Percentiles rank a stretch among this genome's conserved stretches.
phyloP scores from a whole-genome alignment of 1,140 invertebrate species.

The Cotesia glomerata region DNA sequence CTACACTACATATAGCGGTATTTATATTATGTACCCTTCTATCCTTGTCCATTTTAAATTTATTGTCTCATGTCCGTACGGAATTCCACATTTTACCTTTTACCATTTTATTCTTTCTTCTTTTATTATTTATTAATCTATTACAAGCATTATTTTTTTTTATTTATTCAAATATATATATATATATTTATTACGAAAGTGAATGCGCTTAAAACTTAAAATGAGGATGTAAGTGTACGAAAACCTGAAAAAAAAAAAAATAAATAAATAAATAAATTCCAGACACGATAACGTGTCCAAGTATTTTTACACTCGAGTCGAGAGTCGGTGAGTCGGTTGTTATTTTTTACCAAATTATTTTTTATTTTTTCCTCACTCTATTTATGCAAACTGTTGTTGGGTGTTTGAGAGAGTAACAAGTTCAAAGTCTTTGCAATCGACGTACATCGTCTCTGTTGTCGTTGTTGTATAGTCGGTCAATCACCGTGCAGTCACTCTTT shows the following conservation, averaged over 20 bases:
- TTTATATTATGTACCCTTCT: neutral
- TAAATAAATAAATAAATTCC: neutral
- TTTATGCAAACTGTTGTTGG: no score
- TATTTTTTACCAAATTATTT: neutral
- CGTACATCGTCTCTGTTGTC: neutral
- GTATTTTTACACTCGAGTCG: neutral
- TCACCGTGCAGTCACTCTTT: neutral
- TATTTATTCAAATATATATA: no score
- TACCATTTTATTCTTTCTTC: no score
- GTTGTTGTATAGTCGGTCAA: neutral
- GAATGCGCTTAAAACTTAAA: no score
- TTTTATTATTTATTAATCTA: no score
- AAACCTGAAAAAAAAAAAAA: neutral
- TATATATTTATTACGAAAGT: no score
- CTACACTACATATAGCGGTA: neutral
- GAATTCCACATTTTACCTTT: no score
- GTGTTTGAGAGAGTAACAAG: neutral
- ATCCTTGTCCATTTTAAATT: no score
- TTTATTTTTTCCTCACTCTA: neutral
- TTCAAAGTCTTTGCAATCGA: slow-evolving; percentile 1
- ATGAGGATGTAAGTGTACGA: neutral
- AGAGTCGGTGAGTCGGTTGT: neutral
- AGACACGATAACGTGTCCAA: neutral
- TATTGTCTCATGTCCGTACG: no score
- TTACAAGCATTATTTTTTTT: no score